Base-by-base conservation (phyloP, 1,140 invertebrate species). In the Plectus sambesii region DNA sequence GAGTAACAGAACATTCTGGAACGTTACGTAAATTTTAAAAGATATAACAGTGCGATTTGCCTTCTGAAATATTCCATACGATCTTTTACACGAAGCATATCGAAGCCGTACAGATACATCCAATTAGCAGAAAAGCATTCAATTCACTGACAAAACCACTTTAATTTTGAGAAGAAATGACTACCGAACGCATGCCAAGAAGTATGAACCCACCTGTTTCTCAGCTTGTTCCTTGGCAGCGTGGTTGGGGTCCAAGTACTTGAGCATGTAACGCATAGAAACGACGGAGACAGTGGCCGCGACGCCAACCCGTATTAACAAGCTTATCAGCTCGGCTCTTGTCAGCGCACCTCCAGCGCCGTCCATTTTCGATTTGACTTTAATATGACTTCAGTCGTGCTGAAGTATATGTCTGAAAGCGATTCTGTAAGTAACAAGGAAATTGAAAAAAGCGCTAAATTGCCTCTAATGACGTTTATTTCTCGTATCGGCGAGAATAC, bases 241-340 rank as follows among this genome's bases (percentile, higher is more conserved):
- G 38, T 47, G 27, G 24, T 51, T 58, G n/a, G 56, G 56, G 49
- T 58, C 56, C 25, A 58, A 20, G 17, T 45, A 51, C 19, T 56
- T 56, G 17, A 51, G 35, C 33, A 56, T 24, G 12, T 42, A 50
- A 22, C 38, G 15, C 5, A 56, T 37, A 5, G 45, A 37, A 36
- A 56, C 24, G 15, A 37, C 49, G 5, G 55, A 36, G n/a, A 56
- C 25, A 5, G 47, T 44, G 3, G 40, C 47, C 17, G 51, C 53
- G 1, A 53, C 55, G 1, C 27, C 55, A 12, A 56, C 6, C 20
- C 55, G 47, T 22, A 56, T 30, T 5, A 37, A 47, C 8, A 56
- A 19, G 22, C 39, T 37, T 23, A 56, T 15, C 1, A 56, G 3
- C n/a, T 56, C 55, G 2, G 39, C 38, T 20, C 47, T 33, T 46